Conservation (phyloP, 2,888 invertebrate species). For the Corythucha ciliata region DNA sequence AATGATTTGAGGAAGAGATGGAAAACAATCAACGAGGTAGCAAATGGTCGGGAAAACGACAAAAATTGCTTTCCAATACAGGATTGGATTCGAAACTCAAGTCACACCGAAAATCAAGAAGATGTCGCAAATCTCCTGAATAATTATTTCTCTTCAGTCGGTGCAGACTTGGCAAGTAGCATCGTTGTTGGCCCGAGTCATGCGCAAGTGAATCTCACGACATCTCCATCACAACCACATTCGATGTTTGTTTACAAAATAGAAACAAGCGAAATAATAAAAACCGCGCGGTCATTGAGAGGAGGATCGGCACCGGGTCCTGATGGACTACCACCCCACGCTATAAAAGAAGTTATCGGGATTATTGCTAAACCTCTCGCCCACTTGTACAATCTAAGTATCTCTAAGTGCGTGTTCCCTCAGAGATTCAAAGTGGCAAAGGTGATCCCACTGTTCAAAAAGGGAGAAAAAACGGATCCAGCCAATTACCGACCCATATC, state of each 20-base stretch:
- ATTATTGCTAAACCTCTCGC: conserved; percentile 1
- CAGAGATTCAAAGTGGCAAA: conserved; percentile 5
- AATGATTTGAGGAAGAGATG: too few species aligned
- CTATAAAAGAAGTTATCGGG: not conserved
- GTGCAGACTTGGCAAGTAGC: too few species aligned
- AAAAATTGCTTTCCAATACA: too few species aligned
- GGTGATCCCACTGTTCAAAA: conserved; percentile 10
- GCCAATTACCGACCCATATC: conserved; percentile 7
- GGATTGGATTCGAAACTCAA: too few species aligned
- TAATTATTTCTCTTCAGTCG: too few species aligned
- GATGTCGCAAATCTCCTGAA: too few species aligned
- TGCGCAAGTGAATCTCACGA: too few species aligned
- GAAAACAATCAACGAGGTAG: too few species aligned
- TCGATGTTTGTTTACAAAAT: conserved; percentile 1
- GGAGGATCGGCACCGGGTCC: conserved; percentile 8
- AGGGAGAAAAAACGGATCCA: not conserved
- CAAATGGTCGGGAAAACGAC: too few species aligned
- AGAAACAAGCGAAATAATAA: not conserved
- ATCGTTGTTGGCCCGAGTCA: too few species aligned
- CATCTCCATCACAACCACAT: too few species aligned
- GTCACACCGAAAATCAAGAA: too few species aligned
- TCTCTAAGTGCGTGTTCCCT: not conserved
- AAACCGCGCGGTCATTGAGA: not conserved
- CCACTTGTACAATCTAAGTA: conserved; percentile 1
- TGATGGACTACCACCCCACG: not conserved